Base-by-base conservation (phyloP, 2,797 vertebrate species). In the Sebastes miniatus region DNA sequence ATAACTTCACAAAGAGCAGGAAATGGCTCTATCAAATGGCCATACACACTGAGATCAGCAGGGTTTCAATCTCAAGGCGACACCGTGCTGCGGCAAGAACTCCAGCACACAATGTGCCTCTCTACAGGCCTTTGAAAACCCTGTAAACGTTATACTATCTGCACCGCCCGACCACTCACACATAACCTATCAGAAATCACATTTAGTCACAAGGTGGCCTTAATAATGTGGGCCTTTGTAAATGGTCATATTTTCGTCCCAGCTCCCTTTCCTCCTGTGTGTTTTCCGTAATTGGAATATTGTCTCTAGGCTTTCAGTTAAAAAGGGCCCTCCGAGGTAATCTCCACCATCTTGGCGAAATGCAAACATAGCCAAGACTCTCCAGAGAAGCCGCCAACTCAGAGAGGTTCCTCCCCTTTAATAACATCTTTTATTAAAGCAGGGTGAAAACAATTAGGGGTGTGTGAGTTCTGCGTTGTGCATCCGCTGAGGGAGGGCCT, bases 391-490 rank as follows among this genome's bases (percentile, higher is more conserved):
- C 68, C 56, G 52, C 80, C 84, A 87, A 84, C 80, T 83, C 82
- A 16, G 71, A 89, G 68, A 84, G 75, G 77, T 91, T 92, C 88
- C 81, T 86, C 70, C 80, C 70, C 80, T 91, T 92, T 92, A 91
- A 94, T 93, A 90, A 91, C 85, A 88, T 84, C 50, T 87, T 93
- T 92, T 94, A 94, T 93, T 92, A 93, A 90, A 90, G 75, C 79
- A 89, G 92, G 91, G 92, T 92, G 89, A 95, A 93, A 94, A 92
- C 92, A 91, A 95, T 94, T 90, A 92, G 11, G 76, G 64, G 76
- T 88, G 88, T 90, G 88, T 83, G 73, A 84, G 88, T 83, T 87
- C 80, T 79, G 79, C 67, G 13, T 43, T 39, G n/a, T 43, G 63
- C 47, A 68, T 90, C 86, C 87, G 81, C 85, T 76, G 80, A 84